Evolutionary conservation across 2,797 vertebrate genomes (phyloP).

Genomic region (Chloroceryle amazona): DNA sequence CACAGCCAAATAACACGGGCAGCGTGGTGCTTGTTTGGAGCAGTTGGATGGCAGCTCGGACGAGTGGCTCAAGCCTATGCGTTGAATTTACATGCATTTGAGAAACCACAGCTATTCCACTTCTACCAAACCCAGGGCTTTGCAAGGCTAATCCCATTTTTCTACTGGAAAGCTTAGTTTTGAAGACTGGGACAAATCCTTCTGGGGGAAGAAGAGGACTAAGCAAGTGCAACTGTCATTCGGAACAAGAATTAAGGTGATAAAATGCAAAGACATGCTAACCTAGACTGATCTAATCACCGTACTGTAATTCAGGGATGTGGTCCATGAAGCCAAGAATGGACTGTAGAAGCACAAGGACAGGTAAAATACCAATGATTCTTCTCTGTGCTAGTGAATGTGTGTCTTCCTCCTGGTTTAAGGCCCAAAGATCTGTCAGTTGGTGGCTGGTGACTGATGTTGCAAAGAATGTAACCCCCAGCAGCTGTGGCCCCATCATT

Average conservation of each 20-base stretch:
- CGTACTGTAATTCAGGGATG: not conserved
- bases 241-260: not conserved
- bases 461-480: not conserved
- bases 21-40: not conserved
- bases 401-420: not conserved
- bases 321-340: fast-evolving
- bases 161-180: not conserved
- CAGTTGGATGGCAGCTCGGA: not conserved
- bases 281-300: not conserved
- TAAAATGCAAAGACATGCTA: not conserved
- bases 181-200: not conserved
- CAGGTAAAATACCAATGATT: not conserved
- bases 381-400: too few relatives aligned
- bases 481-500: not conserved
- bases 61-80: fast-evolving
- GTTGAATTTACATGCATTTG: not conserved
- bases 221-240: not conserved
- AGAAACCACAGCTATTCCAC: not conserved
- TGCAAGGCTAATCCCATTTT: not conserved
- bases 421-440: not conserved
- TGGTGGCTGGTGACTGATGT: not conserved
- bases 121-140: not conserved
- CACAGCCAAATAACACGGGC: not conserved
- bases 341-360: not conserved
- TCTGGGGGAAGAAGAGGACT: not conserved